Conservation (phyloP, 1,140 invertebrate species). For the Pomacea maculata region DNA sequence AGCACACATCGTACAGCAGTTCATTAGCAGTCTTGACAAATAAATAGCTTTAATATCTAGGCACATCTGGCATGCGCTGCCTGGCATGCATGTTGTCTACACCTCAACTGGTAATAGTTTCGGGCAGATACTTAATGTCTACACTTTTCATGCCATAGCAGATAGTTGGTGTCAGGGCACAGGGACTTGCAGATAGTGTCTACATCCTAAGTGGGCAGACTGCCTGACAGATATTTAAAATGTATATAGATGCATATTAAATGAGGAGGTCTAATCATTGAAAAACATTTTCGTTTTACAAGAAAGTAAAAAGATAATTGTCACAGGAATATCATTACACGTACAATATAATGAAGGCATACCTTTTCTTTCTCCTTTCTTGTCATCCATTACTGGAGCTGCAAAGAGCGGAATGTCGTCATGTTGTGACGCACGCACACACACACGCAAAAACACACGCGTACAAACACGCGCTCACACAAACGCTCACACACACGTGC, state of each 20-base stretch:
- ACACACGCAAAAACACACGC: too few relatives aligned
- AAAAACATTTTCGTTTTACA: neutral
- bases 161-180: neutral
- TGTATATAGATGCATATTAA: neutral
- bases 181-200: neutral
- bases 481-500: too few relatives aligned
- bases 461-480: too few relatives aligned
- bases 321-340: neutral
- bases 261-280: neutral
- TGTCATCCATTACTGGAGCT: constrained; percentile 25
- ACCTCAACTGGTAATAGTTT: too few relatives aligned
- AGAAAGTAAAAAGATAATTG: too few relatives aligned
- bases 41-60: too few relatives aligned
- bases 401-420: constrained; percentile 52
- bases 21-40: too few relatives aligned
- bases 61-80: too few relatives aligned
- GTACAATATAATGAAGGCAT: constrained; percentile 2
- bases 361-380: constrained; percentile 34
- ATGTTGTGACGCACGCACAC: constrained; percentile 33
- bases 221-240: neutral
- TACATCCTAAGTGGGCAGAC: neutral
- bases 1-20: too few relatives aligned
- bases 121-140: too few relatives aligned
- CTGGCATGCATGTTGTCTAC: too few relatives aligned
- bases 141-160: too few relatives aligned